Evolutionary conservation across 2,888 invertebrate genomes (phyloP), one percentile per base, ranked within the genome.

Genomic region (Oegoconia quadripuncta): DNA sequence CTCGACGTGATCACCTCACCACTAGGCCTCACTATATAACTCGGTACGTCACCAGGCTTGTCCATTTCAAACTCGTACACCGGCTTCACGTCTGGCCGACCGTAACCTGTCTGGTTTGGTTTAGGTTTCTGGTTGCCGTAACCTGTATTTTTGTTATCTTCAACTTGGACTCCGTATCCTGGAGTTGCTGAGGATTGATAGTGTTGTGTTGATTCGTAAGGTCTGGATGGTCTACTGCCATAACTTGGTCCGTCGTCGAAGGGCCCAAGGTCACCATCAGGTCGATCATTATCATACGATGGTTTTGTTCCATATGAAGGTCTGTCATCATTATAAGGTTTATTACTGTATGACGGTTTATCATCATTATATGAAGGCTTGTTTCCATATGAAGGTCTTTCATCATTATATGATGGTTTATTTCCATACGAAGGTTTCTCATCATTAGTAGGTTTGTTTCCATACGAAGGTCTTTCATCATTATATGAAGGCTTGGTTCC

Each of bases 21-120:
- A 1, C 65, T 62, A 0, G 80, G 80, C 11, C 65, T 59, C 0
- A 66, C 58, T 7, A 74, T 65, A 39, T 83, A 86, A 44, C 74
- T 72, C 0, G 81, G 80, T 0, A 53, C 76, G 35, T 76, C 64
- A 1, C 34, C 45, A 0, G 81, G 76, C 31, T 62, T 79, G 0
- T 79, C 77, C 33, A 59, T n/a, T 1, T 77, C 82, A 27, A 69
- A 64, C 39, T 86, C 86, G 29, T 86, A 86, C 0, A 86, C 87
- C 2, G 87, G 86, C 42, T 72, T 83, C 0, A 79, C 43, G 38
- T 64, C 60, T 9, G 70, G 70, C 31, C 58, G 58, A 17, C 61
- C 50, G 36, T 35, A 40, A 31, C 42, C 38, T 22, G 46, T 51
- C 18, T 48, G 28, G 13, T 53, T 45, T 14, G 46, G 42, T 29